Evolutionary conservation across 2,888 invertebrate genomes (phyloP), one percentile per base, ranked within the genome.

Genomic region (Alentia gelatinosa): DNA sequence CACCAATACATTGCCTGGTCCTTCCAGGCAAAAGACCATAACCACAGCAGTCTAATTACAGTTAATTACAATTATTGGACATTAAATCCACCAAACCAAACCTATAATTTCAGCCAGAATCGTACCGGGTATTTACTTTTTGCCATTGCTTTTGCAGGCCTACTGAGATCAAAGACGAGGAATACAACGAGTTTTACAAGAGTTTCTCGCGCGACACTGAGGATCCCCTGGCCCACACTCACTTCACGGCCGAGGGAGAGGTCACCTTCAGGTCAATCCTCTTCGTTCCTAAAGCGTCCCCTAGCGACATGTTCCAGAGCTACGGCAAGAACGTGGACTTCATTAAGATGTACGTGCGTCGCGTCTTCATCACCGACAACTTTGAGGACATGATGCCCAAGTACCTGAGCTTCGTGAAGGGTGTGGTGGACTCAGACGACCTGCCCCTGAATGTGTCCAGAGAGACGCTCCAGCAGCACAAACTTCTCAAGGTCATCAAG

Each of bases 361-460:
- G 99, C 92, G 99, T 99, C 26, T 99, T 99, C 97, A 99, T 99
- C 96, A 99, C 99, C 12, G 99, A 99, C 96, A 99, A 99, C 97
- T 99, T 99, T 97, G 98, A 98, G 96, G 99, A 99, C 96, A 98
- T 99, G 98, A 98, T 99, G 98, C 99, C 99, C 93, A 99, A 98
- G 96, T 99, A 99, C 96, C 97, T 99, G 94, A 98, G 97, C 93
- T 99, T 99, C 96, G 97, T 99, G 92, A 98, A 98, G 91, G 99
- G 99, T 94, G 98, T 99, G 93, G 99, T 99, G 84, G 99, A 99
- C 97, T 99, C 99, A 19, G 99, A 99, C 96, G 99, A 99, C 97
- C 97, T 99, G 94, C 99, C 99, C 42, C 97, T 99, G 94, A 99
- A 99, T 96, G 99, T 99, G 42, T 98, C 98, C 0, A 98, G 99